Evolutionary conservation across 92 coral and sea anemone species (phyloP).

Genomic region (Phenganax subtilis): DNA sequence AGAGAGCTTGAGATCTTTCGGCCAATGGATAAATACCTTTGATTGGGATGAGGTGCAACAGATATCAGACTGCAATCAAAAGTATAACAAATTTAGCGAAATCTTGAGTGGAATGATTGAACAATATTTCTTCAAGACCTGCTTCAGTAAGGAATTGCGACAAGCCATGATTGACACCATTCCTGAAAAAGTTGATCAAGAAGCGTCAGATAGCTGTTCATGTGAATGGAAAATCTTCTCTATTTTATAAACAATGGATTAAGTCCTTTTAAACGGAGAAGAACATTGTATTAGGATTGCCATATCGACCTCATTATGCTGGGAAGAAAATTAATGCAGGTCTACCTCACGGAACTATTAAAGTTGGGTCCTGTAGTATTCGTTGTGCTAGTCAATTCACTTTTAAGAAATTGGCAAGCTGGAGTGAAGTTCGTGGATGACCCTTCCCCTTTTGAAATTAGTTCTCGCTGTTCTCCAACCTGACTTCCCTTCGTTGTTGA

Average conservation of each 20-base stretch:
- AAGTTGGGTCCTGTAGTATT: no score
- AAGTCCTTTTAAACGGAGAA: no score
- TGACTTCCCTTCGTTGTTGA: no score
- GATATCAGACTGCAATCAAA: constrained; percentile 10
- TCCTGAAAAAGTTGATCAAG: constrained; percentile 28
- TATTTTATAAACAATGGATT: not conserved
- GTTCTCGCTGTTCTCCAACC: no score
- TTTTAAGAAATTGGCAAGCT: no score
- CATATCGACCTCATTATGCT: no score
- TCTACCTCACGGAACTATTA: no score
- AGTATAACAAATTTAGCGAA: constrained; percentile 16
- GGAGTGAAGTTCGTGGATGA: no score
- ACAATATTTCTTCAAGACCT: not conserved
- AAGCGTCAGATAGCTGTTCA: constrained; percentile 36
- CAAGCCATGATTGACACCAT: constrained; percentile 39
- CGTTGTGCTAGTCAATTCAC: no score
- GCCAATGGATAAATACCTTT: constrained; percentile 8
- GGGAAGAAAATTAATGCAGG: no score
- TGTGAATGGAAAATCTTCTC: constrained; percentile 30
- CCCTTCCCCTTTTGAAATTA: no score
- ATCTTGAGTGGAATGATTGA: not conserved
- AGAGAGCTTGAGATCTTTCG: constrained; percentile 2
- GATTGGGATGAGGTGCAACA: constrained; percentile 8
- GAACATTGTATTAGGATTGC: no score
- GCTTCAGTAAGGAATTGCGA: not conserved